Evolutionary conservation across 2,888 invertebrate genomes (phyloP), one percentile per base, ranked within the genome.

Genomic region (Amblyjoppa fuscipennis): DNA sequence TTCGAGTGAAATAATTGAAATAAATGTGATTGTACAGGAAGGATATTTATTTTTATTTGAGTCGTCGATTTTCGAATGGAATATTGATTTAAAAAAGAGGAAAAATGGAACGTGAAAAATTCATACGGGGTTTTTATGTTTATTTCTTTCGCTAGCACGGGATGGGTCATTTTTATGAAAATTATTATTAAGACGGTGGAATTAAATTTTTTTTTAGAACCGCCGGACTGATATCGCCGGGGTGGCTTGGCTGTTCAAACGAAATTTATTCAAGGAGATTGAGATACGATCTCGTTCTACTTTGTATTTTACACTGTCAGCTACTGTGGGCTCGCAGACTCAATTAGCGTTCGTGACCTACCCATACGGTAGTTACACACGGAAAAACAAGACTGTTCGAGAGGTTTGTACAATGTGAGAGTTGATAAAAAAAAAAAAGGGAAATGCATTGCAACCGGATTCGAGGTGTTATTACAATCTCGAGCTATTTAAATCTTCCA

Each of bases 271-370:
- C 59, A 59, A 56, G 56, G 25, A 59, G 28, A 38, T 7, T 7
- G 28, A 59, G 73, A 73, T 73, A 59, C 59, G 73, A 73, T 73
- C 70, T 16, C 28, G 56, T 41, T 59, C 73, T 13, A 41, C 38
- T 59, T 59, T 59, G 25, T 59, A 59, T 59, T 59, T 59, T 59
- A 59, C 25, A 28, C 59, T 13, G 59, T 73, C 34, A 53, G 56
- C 56, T 38, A 56, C 34, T 59, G 59, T 34, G 25, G 34, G 38
- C 56, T 56, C 34, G 34, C 53, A 25, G 56, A 73, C 71, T 73
- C 34, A 73, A 73, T 73, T 73, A 73, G 56, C n/a, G 56, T 28
- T 25, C 59, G 59, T 28, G 59, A 59, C 25, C 59, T 59, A 59
- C 59, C 59, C 59, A 59, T 59, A 59, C 59, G 28, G 28, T 59